Evolutionary conservation across 1,140 invertebrate species (phyloP), one percentile per base, ranked within the genome.

Genomic region (Cydia amplana): DNA sequence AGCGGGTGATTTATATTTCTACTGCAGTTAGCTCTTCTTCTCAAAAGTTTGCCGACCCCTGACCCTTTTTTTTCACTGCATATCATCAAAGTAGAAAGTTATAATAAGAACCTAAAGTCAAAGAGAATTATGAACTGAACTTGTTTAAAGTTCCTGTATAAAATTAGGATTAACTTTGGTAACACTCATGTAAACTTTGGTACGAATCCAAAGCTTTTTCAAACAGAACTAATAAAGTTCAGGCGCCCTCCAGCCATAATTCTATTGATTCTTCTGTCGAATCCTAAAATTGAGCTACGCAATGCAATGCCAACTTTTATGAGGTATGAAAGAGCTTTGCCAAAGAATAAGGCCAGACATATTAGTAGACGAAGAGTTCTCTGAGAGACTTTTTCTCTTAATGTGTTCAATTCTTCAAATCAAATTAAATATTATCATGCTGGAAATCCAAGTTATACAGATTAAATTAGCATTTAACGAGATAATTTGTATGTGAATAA

Each of bases 221-320:
- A 60, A 23, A 60, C 55, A 23, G 55, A 23, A 60, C 12, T 60
- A 60, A 23, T 60, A 23, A 60, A 60, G 20, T 43, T 40, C 28
- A 40, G 9, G 16, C 28, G 28, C n/a, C 32, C 55, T 23, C 16
- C n/a, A 28, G 65, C n/a, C 36, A 70, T 70, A 70, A 70, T 70
- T 70, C 65, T 10, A 70, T 70, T 70, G 65, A 70, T 43, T 70
- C 36, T 70, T 70, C 28, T 18, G 16, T 70, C 65, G 32, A 40
- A 70, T 70, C 32, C 32, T 70, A 36, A 70, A 70, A 70, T 70
- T 70, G 65, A 70, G 65, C 65, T 67, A 23, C 65, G 65, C 65
- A 70, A 70, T 70, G 65, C 65, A 70, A 70, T 70, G 16, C 65
- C 65, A 70, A 70, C 32, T 70, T 70, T 70, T 70, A 43, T 70